Base-by-base conservation (phyloP, 2,888 invertebrate species). In the Cacoxenus indagator region DNA sequence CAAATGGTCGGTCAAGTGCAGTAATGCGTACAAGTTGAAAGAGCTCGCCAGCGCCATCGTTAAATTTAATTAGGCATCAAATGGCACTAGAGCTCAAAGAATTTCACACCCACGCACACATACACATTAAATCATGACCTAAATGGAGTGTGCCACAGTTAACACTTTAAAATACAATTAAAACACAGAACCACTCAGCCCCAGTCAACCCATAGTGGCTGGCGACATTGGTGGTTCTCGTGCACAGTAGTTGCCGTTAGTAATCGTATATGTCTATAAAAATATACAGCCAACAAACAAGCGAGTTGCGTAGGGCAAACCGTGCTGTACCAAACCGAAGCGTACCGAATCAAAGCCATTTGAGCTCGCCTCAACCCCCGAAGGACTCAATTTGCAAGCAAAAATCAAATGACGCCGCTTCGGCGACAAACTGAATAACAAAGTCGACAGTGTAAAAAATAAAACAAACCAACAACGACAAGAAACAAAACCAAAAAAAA, bases 51-150 rank as follows among this genome's bases (percentile, higher is more conserved):
- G 73, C 78, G 76, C 77, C 76, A 78, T 84, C 84, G 82, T 84
- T 85, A 85, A 79, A 84, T 83, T 84, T 84, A 84, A 85, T 84
- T 85, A 85, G 82, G 85, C 84, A 82, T 84, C 85, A 84, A 84
- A 84, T 84, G 78, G 81, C 84, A 80, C 61, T 43, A 62, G 22
- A 54, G 11, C 22, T 9, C 54, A 24, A 55, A 43, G 61, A 17
- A 37, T 14, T 37, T 8, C 5, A 37, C 37, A 37, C 37, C 14
- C 9, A 11, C 14, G 37, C 14, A 57, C 57, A 8, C 54, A 24
- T 54, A 22, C 69, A 72, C 59, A 75, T 77, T 83, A 81, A 82
- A 82, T 84, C 84, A 84, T 82, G 78, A 75, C 75, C 73, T 76
- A 83, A 85, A 82, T 84, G 83, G 83, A 72, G 83, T 83, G 81